phyloP scores from a whole-genome alignment of 1,140 invertebrate genomes.

The Sycophila sp. region DNA sequence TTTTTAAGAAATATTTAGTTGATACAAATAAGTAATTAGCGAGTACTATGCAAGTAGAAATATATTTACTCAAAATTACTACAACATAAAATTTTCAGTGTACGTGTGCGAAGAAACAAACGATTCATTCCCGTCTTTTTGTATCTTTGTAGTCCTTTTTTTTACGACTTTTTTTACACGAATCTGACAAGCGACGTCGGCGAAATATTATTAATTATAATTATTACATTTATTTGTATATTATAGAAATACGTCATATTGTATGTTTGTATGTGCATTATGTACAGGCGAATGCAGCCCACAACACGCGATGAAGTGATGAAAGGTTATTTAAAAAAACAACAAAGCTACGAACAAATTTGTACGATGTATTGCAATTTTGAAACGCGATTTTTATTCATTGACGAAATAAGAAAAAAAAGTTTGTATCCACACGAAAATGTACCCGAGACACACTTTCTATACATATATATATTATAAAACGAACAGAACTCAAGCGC shows the following conservation, averaged over 20 bases:
- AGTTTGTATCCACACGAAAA: not conserved
- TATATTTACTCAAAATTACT: too few species aligned
- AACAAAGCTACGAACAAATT: slow-evolving; percentile 32
- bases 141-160: slow-evolving; percentile 35
- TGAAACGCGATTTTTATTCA: slow-evolving; percentile 36
- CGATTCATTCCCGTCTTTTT: slow-evolving; percentile 36
- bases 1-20: too few species aligned
- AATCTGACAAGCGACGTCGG: slow-evolving; percentile 34
- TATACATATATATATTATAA: slow-evolving; percentile 17
- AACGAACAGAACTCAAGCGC: not conserved
- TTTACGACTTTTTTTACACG: slow-evolving; percentile 36
- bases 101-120: slow-evolving; percentile 31
- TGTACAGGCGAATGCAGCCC: slow-evolving; percentile 46
- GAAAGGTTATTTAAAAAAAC: slow-evolving; percentile 18
- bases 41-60: too few species aligned
- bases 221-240: slow-evolving; percentile 47
- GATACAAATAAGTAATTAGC: too few species aligned
- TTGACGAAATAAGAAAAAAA: slow-evolving; percentile 26
- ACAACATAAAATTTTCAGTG: too few species aligned
- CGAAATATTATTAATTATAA: slow-evolving; percentile 35
- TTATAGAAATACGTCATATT: slow-evolving; percentile 37
- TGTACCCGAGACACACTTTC: not conserved
- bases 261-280: slow-evolving; percentile 47
- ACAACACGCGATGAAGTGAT: slow-evolving; percentile 23
- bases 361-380: slow-evolving; percentile 39